Base-by-base conservation (phyloP, 2,797 vertebrate genomes). In the Adelosebastes latens region DNA sequence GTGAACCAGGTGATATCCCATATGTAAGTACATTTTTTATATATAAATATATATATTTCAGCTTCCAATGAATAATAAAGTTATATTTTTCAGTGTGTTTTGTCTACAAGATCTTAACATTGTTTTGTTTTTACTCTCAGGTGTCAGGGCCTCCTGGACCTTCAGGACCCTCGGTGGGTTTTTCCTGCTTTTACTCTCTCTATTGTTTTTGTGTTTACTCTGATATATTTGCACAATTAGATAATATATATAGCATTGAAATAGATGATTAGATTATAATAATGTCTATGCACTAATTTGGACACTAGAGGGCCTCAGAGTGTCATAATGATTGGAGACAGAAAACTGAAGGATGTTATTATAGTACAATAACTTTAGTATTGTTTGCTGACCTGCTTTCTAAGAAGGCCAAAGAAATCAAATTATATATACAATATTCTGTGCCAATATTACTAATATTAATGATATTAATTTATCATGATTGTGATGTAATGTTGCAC, bases 1-100 rank as follows among this genome's bases (percentile, higher is more conserved):
- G 98, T 72, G 98, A 99, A 91, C 98, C 98, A 61, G 98, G 98
- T 83, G 92, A 98, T 84, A 97, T 99, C 69, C 98, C 98, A 79
- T 93, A 97, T 88, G 98, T 99, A 94, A 97, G 98, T 97, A 24
- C 3, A 66, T 7, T 29, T 66, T 42, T 67, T n/a, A 20, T 29
- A 58, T 3, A 22, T 5, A 13, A 7, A 25, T 9, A 14, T 22
- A 24, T 64, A 25, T 65, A 10, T 42, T 52, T 56, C 2, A 42
- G 14, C 2, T 22, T 59, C 9, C 0, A 73, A 20, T 42, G 25
- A 31, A 72, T 24, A 32, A 27, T 14, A 29, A 10, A 2, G 2
- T 12, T 31, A 3, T 29, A 1, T 14, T 31, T 3, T n/a, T 18
- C 31, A 3, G 2, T 36, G 8, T 42, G 24, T 16, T 55, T 42